These are phyloP conservation scores for Eristalis tenax DNA, from an alignment of 2,888 invertebrate species.

Conservation along the genomic window DNA sequence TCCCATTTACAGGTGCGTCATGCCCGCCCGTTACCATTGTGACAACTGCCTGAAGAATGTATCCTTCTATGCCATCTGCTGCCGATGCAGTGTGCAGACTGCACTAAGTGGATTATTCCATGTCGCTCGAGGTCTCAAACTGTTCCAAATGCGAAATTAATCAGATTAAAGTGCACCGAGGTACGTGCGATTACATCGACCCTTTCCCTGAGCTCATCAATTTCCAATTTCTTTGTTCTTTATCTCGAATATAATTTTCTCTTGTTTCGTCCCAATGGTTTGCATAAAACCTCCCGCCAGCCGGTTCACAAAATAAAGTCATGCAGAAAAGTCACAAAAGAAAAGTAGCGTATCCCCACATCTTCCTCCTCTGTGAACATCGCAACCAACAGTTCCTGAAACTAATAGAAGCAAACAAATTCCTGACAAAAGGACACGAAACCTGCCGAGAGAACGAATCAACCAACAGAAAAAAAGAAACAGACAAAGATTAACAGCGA, in stretches of 20 bases:
- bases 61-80: too few species aligned
- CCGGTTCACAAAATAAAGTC: constrained; percentile 7
- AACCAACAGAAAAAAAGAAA: neutral
- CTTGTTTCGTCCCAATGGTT: neutral
- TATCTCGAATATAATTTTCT: neutral
- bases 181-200: constrained; percentile 6
- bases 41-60: too few species aligned
- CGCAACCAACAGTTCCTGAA: constrained; percentile 3
- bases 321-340: neutral
- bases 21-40: too few species aligned
- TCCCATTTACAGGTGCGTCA: too few species aligned
- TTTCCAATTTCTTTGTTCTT: neutral
- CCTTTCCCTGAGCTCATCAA: neutral
- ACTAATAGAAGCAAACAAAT: constrained; percentile 38
- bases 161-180: constrained; percentile 4
- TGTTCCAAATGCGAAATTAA: neutral
- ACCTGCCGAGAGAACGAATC: neutral
- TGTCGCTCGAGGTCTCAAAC: too few species aligned
- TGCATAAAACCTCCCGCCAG: constrained; percentile 12
- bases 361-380: neutral
- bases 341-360: neutral
- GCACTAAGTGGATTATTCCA: too few species aligned
- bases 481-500: constrained; percentile 10
- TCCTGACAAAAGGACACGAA: constrained; percentile 15
- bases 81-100: too few species aligned